Conservation (phyloP, 2,888 invertebrate species). For the Oligia strigilis region DNA sequence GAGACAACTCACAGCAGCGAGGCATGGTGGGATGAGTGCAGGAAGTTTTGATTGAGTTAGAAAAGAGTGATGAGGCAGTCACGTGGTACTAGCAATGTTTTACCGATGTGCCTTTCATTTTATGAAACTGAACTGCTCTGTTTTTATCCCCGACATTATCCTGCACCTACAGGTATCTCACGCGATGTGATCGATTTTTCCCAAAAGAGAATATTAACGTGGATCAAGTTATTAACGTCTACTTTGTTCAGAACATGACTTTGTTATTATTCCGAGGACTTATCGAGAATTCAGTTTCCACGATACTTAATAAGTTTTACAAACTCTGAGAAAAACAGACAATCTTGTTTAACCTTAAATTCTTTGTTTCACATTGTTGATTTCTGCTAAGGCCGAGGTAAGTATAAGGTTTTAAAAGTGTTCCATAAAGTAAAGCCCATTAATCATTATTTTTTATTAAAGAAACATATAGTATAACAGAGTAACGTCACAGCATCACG, state of each 20-base stretch:
- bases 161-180: neutral
- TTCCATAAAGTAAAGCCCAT: no score
- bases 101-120: neutral
- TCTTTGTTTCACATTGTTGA: neutral
- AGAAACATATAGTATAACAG: neutral
- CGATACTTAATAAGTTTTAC: neutral
- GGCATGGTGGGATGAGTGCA: neutral
- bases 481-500: neutral
- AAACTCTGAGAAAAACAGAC: neutral
- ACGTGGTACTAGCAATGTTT: neutral
- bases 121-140: neutral
- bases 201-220: neutral
- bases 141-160: neutral
- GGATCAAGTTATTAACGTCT: conserved; percentile 6
- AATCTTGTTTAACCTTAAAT: neutral
- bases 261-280: conserved; percentile 4
- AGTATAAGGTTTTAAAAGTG: neutral
- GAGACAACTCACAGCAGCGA: neutral
- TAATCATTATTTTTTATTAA: neutral
- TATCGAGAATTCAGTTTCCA: neutral
- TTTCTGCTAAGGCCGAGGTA: neutral
- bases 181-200: conserved; percentile 3
- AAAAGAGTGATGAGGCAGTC: neutral
- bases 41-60: no score
- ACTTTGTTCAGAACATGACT: conserved; percentile 11